Evolutionary conservation across 2,797 vertebrate species (phyloP), one percentile per base, ranked within the genome.

Genomic region (Selene dorsalis): DNA sequence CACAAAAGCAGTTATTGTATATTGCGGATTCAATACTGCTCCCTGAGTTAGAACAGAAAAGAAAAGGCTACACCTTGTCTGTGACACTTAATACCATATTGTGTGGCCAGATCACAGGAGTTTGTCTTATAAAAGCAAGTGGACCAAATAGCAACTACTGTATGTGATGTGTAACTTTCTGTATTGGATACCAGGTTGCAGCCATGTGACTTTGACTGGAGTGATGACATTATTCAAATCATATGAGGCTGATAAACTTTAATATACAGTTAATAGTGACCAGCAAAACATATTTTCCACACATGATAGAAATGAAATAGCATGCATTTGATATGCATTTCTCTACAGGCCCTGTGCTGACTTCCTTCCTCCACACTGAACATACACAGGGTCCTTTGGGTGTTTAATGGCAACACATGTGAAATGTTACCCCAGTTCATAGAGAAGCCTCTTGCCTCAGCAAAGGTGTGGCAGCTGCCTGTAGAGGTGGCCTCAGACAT

Each of bases 401-500:
- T 84, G 72, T 84, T 80, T 73, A 60, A 90, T 72, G 86, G 80
- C 85, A 89, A 84, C 84, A 82, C 48, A 62, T 77, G 60, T 89
- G 81, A 89, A 85, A 83, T 87, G 80, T 91, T 89, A 74, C 79
- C 75, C 67, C 56, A 69, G 75, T 83, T 88, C 83, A 67, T n/a
- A 30, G 69, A 86, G 75, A 69, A 86, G 75, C 56, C 66, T 85
- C 84, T 85, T 79, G 82, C 76, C 83, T 86, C 75, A 79, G 84
- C 73, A 71, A 69, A 86, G 77, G 90, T 80, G 89, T 89, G 84
- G 85, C 83, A 79, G 85, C 75, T 79, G 76, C 77, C 85, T 83
- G 82, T 79, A 77, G 80, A 28, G 84, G 79, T 85, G 88, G 89
- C 87, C 89, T 86, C 80, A 85, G 83, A 87, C 78, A 88, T 92